These are phyloP conservation scores for Athripsodes cinereus DNA, from an alignment of 2,888 invertebrate species.

Conservation along the genomic window DNA sequence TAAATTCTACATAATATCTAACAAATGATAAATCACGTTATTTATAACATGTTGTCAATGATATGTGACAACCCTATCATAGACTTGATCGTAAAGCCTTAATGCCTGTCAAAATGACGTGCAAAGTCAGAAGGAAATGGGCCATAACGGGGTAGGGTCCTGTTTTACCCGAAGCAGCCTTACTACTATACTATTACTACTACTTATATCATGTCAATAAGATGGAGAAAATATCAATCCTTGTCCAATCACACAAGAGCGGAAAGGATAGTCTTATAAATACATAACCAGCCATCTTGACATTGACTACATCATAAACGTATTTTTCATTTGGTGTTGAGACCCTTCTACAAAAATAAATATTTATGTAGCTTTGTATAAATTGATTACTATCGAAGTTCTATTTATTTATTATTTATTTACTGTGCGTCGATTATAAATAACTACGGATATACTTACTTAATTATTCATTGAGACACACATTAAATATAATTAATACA, in stretches of 20 bases:
- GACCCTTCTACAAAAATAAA: too few species aligned
- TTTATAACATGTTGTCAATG: too few species aligned
- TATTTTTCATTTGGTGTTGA: not conserved
- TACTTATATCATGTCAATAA: slow-evolving; percentile 2
- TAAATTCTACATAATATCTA: too few species aligned
- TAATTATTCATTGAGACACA: too few species aligned
- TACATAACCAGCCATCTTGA: not conserved
- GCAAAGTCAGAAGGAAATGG: slow-evolving; percentile 24
- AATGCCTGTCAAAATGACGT: slow-evolving; percentile 24
- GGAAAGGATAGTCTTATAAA: not conserved
- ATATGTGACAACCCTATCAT: not conserved
- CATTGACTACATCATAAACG: not conserved
- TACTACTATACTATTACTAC: not conserved
- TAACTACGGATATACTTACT: too few species aligned
- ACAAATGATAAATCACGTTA: too few species aligned
- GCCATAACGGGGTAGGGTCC: slow-evolving; percentile 7
- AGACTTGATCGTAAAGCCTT: slow-evolving; percentile 18
- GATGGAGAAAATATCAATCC: not conserved
- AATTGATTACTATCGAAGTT: too few species aligned
- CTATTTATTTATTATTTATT: too few species aligned
- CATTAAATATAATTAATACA: too few species aligned
- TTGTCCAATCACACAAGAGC: not conserved
- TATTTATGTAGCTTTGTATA: too few species aligned
- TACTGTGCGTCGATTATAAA: too few species aligned
- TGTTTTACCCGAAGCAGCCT: not conserved